These are phyloP conservation scores for Cecropterus lyciades DNA, from an alignment of 1,140 invertebrate genomes.

Conservation along the genomic window DNA sequence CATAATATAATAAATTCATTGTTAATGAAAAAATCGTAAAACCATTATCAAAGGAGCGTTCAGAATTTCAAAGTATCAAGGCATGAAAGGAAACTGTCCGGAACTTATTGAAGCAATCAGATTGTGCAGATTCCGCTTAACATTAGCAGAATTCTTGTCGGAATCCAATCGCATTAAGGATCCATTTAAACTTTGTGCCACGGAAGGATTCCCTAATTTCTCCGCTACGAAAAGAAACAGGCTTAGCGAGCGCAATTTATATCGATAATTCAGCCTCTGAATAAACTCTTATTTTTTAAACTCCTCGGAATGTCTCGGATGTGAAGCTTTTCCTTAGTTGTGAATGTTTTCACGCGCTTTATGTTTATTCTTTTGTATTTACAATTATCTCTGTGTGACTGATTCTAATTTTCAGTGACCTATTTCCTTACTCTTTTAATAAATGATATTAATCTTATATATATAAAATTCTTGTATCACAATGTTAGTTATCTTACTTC, in stretches of 20 bases:
- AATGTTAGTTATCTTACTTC: too few relatives aligned
- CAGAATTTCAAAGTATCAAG: slow-evolving; percentile 73
- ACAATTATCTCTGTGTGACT: too few relatives aligned
- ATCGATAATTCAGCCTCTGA: slow-evolving; percentile 25
- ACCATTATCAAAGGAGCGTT: slow-evolving; percentile 32
- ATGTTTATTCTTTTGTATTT: too few relatives aligned
- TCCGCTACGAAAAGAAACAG: slow-evolving; percentile 56
- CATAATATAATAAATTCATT: too few relatives aligned
- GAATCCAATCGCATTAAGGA: slow-evolving; percentile 76
- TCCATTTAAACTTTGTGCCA: slow-evolving; percentile 73
- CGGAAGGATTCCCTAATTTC: slow-evolving; percentile 67
- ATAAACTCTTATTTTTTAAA: slow-evolving; percentile 32
- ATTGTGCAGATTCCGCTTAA: slow-evolving; percentile 78
- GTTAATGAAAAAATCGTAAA: not conserved
- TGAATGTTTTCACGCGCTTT: not conserved
- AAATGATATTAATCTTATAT: too few relatives aligned
- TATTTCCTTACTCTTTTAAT: too few relatives aligned
- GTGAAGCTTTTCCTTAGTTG: not conserved
- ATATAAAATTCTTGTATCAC: too few relatives aligned
- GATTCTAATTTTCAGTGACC: too few relatives aligned
- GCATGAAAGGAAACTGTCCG: slow-evolving; percentile 75
- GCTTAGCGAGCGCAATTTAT: slow-evolving; percentile 47
- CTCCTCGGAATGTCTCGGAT: slow-evolving; percentile 9
- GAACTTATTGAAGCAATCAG: slow-evolving; percentile 81
- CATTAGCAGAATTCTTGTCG: slow-evolving; percentile 77